Percentiles rank a stretch among this genome's conserved stretches.
Conservation (phyloP, 1,140 invertebrate genomes). For the Hylaeus anthracinus region DNA sequence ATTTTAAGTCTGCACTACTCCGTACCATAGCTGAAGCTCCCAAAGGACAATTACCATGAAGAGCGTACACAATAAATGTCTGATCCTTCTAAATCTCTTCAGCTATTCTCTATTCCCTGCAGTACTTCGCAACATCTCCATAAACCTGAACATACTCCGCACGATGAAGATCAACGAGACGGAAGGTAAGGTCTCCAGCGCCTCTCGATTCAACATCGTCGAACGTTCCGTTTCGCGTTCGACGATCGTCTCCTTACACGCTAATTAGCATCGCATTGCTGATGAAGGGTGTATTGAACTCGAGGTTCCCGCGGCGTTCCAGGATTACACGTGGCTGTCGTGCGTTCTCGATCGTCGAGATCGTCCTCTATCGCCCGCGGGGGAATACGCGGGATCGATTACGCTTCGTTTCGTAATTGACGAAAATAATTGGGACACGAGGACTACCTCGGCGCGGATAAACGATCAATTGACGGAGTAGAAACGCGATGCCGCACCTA, state of each 20-base stretch:
- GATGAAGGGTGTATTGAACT: background rate
- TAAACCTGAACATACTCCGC: background rate
- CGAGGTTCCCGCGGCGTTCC: background rate
- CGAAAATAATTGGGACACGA: conserved; percentile 59
- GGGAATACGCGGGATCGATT: conserved; percentile 14
- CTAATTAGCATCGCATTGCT: conserved; percentile 11
- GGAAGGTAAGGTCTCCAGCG: background rate
- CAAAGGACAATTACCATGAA: too few species aligned
- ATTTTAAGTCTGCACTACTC: too few species aligned
- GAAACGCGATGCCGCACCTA: conserved; percentile 24
- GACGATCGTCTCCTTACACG: background rate
- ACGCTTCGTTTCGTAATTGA: conserved; percentile 65
- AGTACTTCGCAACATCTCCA: background rate
- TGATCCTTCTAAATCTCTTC: too few species aligned
- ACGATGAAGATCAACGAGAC: background rate
- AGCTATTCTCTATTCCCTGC: too few species aligned
- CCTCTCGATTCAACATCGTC: conserved; percentile 7
- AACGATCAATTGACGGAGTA: conserved; percentile 72
- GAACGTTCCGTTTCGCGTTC: background rate
- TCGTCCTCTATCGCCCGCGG: background rate
- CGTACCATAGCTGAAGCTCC: too few species aligned
- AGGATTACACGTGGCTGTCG: background rate
- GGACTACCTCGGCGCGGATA: conserved; percentile 44
- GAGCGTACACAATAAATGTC: too few species aligned
- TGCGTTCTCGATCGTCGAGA: background rate